These are phyloP conservation scores for Marisa cornuarietis DNA, from an alignment of 1,140 invertebrate genomes.

Conservation along the genomic window DNA sequence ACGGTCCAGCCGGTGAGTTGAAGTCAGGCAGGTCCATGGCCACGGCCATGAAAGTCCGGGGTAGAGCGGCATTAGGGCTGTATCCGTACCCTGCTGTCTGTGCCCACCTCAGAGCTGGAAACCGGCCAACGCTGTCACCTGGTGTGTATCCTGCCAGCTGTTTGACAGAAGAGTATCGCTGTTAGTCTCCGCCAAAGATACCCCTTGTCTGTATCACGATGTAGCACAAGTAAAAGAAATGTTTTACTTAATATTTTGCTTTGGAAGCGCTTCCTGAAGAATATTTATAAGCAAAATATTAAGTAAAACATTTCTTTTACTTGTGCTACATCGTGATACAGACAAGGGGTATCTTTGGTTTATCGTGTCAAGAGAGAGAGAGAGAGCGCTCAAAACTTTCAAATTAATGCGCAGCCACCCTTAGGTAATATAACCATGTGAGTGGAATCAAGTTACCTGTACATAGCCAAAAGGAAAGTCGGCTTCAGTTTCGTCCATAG, in stretches of 20 bases:
- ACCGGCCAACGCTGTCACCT: neutral
- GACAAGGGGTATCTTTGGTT: too few relatives aligned
- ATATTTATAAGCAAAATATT: too few relatives aligned
- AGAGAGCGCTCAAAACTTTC: neutral
- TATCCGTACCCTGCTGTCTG: slow-evolving; percentile 55
- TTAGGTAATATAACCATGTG: neutral
- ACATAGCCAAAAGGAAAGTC: slow-evolving; percentile 47
- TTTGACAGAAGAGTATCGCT: neutral
- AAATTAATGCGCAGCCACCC: neutral
- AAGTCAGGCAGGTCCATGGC: slow-evolving; percentile 57
- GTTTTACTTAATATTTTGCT: too few relatives aligned
- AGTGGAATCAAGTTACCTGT: slow-evolving; percentile 28
- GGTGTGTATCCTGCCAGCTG: neutral
- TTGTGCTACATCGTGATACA: neutral
- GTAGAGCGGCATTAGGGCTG: slow-evolving; percentile 47
- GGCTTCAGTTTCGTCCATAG: slow-evolving; percentile 22
- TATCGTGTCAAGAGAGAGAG: neutral
- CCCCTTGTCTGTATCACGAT: too few relatives aligned
- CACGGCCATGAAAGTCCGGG: slow-evolving; percentile 56
- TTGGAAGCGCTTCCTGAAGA: too few relatives aligned
- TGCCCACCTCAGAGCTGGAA: slow-evolving; percentile 19
- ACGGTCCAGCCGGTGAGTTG: slow-evolving; percentile 44
- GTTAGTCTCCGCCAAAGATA: neutral
- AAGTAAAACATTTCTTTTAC: neutral
- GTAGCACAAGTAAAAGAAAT: neutral